phyloP scores from a whole-genome alignment of 2,797 vertebrate species.

The Tapirus indicus region DNA sequence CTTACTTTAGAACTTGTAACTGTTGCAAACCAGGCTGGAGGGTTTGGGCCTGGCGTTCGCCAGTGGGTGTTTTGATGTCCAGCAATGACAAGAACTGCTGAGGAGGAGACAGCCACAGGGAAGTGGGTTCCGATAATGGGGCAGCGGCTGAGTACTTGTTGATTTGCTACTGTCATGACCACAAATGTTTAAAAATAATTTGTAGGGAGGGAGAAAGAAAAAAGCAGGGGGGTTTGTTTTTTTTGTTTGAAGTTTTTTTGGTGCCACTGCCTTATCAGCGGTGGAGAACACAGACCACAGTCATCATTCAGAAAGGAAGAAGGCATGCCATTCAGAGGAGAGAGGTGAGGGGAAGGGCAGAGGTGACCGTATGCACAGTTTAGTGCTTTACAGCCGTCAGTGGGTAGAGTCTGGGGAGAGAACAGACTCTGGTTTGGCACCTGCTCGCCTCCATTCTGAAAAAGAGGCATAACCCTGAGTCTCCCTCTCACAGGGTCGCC shows the following conservation, averaged over 20 bases:
- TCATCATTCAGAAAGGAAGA: conserved; percentile 77
- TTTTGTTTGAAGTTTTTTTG: neutral
- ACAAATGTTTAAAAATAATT: conserved; percentile 81
- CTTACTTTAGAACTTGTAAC: neutral
- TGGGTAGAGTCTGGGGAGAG: neutral
- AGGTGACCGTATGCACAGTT: neutral
- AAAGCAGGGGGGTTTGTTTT: conserved; percentile 18
- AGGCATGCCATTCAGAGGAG: neutral
- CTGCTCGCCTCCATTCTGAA: neutral
- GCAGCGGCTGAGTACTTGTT: conserved; percentile 46
- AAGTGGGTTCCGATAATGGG: conserved; percentile 22
- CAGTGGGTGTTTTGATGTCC: neutral
- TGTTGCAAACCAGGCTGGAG: neutral
- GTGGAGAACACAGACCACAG: conserved; percentile 33
- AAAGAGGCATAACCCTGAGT: neutral
- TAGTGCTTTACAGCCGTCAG: neutral
- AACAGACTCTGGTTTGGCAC: neutral
- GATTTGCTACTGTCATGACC: conserved; percentile 71
- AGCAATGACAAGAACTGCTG: neutral
- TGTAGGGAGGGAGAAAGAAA: conserved; percentile 48
- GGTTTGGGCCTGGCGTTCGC: neutral
- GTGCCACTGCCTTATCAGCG: conserved; percentile 46
- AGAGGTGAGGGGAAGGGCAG: neutral
- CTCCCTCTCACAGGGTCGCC: neutral
- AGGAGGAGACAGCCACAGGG: neutral